These are phyloP conservation scores for Sylvicola cinctus DNA, from an alignment of 2,888 invertebrate genomes.

Conservation along the genomic window DNA sequence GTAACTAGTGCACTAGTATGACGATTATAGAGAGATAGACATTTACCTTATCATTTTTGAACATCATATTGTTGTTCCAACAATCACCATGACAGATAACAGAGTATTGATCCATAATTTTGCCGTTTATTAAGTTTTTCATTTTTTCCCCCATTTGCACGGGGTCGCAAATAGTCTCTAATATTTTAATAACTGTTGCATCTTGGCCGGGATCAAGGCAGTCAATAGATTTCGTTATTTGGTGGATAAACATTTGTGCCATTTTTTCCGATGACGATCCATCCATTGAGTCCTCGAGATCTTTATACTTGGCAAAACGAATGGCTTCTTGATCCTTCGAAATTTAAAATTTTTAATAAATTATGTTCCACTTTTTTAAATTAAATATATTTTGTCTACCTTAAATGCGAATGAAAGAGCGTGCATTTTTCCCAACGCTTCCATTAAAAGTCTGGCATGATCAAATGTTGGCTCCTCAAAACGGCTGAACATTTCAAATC, in stretches of 20 bases:
- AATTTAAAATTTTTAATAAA: no score
- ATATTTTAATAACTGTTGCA: no score
- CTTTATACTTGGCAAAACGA: background rate
- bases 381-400: no score
- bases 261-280: background rate
- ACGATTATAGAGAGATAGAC: no score
- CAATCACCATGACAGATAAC: conserved; percentile 21
- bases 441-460: conserved; percentile 21
- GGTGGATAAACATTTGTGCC: no score
- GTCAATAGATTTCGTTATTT: no score
- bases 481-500: conserved; percentile 26
- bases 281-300: background rate
- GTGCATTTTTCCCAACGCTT: conserved; percentile 27
- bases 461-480: conserved; percentile 20
- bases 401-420: conserved; percentile 26
- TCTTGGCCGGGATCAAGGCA: no score
- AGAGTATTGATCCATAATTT: conserved; percentile 13
- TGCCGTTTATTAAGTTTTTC: background rate
- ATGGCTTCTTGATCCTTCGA: conserved; percentile 4
- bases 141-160: background rate
- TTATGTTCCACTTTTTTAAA: no score
- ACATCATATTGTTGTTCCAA: conserved; percentile 20
- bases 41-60: conserved; percentile 13
- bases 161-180: no score
- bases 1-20: no score